These are phyloP conservation scores for Dascyllus trimaculatus DNA, from an alignment of 2,113 vertebrate genomes.

Conservation along the genomic window DNA sequence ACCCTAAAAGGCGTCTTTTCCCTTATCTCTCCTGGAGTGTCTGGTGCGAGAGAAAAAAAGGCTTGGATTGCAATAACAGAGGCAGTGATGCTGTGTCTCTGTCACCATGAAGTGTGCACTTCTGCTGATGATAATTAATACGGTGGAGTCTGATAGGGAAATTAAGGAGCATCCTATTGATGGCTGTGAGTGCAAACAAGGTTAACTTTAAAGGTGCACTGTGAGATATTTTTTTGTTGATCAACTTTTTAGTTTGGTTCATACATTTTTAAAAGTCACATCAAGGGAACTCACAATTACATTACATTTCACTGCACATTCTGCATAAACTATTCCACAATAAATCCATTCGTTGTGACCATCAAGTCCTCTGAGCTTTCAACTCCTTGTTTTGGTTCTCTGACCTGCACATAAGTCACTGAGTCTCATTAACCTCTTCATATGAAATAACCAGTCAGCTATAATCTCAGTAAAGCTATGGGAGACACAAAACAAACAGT, in stretches of 20 bases:
- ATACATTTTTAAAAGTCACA: neutral
- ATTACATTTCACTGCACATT: neutral
- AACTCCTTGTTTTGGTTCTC: slow-evolving; percentile 2
- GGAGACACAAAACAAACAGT: slow-evolving; percentile 6
- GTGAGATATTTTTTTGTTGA: slow-evolving; percentile 6
- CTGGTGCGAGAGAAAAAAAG: slow-evolving; percentile 5
- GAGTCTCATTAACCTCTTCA: slow-evolving; percentile 4
- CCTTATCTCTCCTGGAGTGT: slow-evolving; percentile 36
- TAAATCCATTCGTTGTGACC: neutral
- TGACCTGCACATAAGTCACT: slow-evolving; percentile 22
- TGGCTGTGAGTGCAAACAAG: slow-evolving; percentile 42
- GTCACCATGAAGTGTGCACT: slow-evolving; percentile 53
- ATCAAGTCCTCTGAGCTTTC: neutral
- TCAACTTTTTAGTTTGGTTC: neutral
- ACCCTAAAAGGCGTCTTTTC: slow-evolving; percentile 25
- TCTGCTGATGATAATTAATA: slow-evolving; percentile 61
- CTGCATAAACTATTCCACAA: neutral
- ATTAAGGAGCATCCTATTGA: slow-evolving; percentile 47
- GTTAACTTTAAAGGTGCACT: slow-evolving; percentile 23
- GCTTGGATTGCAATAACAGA: slow-evolving; percentile 40
- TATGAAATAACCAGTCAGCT: slow-evolving; percentile 2
- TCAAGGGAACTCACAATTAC: neutral
- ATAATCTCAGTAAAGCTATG: slow-evolving; percentile 13
- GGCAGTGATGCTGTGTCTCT: slow-evolving; percentile 42
- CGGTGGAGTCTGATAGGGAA: slow-evolving; percentile 52